Evolutionary conservation across 2,113 vertebrate species (phyloP), one percentile per base, ranked within the genome.

Genomic region (Theropithecus gelada): DNA sequence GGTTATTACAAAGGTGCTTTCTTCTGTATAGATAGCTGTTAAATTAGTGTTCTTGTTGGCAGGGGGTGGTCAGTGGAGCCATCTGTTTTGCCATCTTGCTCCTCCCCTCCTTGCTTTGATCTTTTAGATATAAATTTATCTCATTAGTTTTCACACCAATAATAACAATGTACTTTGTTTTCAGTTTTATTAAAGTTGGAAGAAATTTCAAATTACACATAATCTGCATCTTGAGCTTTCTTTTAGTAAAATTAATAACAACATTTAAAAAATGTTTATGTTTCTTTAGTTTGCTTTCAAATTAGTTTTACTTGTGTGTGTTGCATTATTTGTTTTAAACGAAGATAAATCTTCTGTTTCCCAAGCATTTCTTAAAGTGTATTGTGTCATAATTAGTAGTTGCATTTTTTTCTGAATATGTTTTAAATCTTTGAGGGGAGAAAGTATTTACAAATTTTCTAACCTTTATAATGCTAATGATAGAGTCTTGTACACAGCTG

Each of bases 141-240:
- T 35, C 23, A 75, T 92, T 83, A 90, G 23, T 25, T 94, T 84
- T 92, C 90, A 50, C 45, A 85, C 38, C n/a, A 45, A 82, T 16
- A 93, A 12, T 45, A 86, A 8, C 12, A 70, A 70, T 76, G 30
- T 13, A 75, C 10, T 81, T 78, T 76, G 12, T 61, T 94, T 94
- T 97, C 45, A 59, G 16, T 45, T 86, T 89, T 35, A 89, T 64
- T 59, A 50, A 96, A 95, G 20, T 57, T 90, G 13, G 59, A 90
- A 90, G 16, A 95, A 90, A 23, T 87, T 97, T 93, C n/a, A 92
- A 90, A 61, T 43, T 94, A 82, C 57, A 94, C 88, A 73, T 96
- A 81, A 85, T 88, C 86, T 94, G 25, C 86, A 66, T 72, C 43
- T 95, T 88, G 82, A 22, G 20, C 64, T 94, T 68, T 83, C 32